Conservation (phyloP, 2,797 vertebrate species). For the Percopsis omiscomaycus region DNA sequence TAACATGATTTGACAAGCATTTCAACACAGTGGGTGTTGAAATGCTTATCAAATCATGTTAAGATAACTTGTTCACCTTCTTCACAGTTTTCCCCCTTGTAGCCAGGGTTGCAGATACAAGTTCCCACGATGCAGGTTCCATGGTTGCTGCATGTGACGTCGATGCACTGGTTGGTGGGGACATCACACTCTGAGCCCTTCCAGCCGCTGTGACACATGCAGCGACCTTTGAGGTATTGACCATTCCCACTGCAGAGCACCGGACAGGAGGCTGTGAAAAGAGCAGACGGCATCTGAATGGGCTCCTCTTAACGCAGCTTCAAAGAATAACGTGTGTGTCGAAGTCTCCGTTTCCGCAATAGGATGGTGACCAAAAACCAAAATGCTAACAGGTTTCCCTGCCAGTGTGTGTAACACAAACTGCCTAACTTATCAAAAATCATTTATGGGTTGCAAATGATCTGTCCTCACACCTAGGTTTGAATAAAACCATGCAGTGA, state of each 20-base stretch:
- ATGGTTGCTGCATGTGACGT: conserved; percentile 90
- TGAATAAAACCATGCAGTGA: conserved; percentile 1
- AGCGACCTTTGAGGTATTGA: conserved; percentile 96
- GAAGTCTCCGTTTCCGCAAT: conserved; percentile 27
- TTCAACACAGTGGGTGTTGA: too few relatives aligned
- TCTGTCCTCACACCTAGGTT: conserved; percentile 7
- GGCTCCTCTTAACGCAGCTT: conserved; percentile 46
- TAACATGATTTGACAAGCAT: too few relatives aligned
- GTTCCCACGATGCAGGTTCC: conserved; percentile 97
- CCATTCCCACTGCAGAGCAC: conserved; percentile 98
- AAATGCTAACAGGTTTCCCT: conserved; percentile 26
- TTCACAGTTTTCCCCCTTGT: conserved; percentile 83
- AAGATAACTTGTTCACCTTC: conserved; percentile 64
- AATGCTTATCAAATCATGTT: too few relatives aligned
- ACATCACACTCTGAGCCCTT: conserved; percentile 96
- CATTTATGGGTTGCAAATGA: neutral
- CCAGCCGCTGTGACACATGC: conserved; percentile 98
- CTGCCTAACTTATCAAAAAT: conserved; percentile 6
- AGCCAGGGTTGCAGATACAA: conserved; percentile 95
- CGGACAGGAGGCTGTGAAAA: conserved; percentile 88
- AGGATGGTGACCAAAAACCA: conserved; percentile 22
- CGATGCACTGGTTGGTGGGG: conserved; percentile 95
- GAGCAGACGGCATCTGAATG: conserved; percentile 63
- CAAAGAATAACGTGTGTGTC: conserved; percentile 33
- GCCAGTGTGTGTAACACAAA: conserved; percentile 9